Conservation (phyloP, 2,888 invertebrate genomes). For the Lymantria dispar region DNA sequence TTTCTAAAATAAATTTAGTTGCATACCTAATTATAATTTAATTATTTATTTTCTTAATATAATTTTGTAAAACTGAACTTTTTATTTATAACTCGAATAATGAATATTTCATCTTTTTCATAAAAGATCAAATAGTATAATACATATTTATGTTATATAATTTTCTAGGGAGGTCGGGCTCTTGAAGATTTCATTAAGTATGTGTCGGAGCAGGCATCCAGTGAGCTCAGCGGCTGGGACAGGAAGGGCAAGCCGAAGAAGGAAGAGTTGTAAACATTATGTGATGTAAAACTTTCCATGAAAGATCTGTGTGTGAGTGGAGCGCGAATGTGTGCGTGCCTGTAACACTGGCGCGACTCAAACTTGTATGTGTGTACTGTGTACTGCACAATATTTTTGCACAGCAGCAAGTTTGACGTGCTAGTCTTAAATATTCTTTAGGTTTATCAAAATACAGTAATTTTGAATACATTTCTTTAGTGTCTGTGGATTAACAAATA, state of each 20-base stretch:
- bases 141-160: neutral
- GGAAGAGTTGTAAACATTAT: constrained; percentile 68
- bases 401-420: constrained; percentile 25
- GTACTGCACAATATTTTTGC: constrained; percentile 11
- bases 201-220: constrained; percentile 94
- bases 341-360: constrained; percentile 9
- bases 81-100: too few species aligned
- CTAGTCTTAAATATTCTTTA: constrained; percentile 47
- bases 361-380: constrained; percentile 14
- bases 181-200: constrained; percentile 97
- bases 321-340: constrained; percentile 33
- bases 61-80: too few species aligned
- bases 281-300: constrained; percentile 56
- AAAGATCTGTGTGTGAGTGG: constrained; percentile 71
- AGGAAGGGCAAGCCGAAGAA: constrained; percentile 88
- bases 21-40: too few species aligned
- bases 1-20: too few species aligned
- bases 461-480: constrained; percentile 73
- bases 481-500: constrained; percentile 68
- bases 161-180: constrained; percentile 93
- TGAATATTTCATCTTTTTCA: too few species aligned
- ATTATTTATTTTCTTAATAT: too few species aligned
- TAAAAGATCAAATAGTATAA: too few species aligned
- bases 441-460: constrained; percentile 76
- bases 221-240: constrained; percentile 93